A percentile compares a stretch with the other conserved stretches of the same genome.
Evolutionary conservation across 2,888 invertebrate genomes (phyloP).

Genomic region (Deilephila porcellus): DNA sequence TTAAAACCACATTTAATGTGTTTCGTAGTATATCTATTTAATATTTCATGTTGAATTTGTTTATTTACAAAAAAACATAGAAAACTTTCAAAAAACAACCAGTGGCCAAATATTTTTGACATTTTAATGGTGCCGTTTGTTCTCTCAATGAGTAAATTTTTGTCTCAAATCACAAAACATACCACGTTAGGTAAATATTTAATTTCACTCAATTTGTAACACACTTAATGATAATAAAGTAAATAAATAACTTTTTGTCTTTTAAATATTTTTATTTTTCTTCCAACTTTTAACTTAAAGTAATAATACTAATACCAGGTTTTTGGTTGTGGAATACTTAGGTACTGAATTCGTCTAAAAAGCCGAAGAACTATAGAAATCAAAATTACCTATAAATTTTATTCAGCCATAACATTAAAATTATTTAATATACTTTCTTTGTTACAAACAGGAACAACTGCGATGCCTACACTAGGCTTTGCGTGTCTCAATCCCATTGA

Average conservation of each 20-base stretch:
- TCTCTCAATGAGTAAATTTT: slow-evolving; percentile 43
- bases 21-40: not conserved
- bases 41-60: not conserved
- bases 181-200: slow-evolving; percentile 66
- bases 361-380: too few species aligned
- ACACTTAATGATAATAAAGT: slow-evolving; percentile 66
- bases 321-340: too few species aligned
- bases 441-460: too few species aligned
- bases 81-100: not conserved
- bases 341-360: too few species aligned
- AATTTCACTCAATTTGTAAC: slow-evolving; percentile 75
- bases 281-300: too few species aligned
- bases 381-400: too few species aligned
- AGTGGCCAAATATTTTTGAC: slow-evolving; percentile 18
- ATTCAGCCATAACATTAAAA: too few species aligned
- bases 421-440: too few species aligned
- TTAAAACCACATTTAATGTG: not conserved
- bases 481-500: too few species aligned
- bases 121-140: slow-evolving; percentile 36
- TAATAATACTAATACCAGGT: too few species aligned
- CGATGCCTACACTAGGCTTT: too few species aligned
- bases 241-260: slow-evolving; percentile 43
- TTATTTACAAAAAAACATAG: not conserved
- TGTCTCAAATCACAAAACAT: slow-evolving; percentile 57
- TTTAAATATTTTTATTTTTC: slow-evolving; percentile 17